Base-by-base conservation (phyloP, 2,888 invertebrate species). In the Plagodis pulveraria region DNA sequence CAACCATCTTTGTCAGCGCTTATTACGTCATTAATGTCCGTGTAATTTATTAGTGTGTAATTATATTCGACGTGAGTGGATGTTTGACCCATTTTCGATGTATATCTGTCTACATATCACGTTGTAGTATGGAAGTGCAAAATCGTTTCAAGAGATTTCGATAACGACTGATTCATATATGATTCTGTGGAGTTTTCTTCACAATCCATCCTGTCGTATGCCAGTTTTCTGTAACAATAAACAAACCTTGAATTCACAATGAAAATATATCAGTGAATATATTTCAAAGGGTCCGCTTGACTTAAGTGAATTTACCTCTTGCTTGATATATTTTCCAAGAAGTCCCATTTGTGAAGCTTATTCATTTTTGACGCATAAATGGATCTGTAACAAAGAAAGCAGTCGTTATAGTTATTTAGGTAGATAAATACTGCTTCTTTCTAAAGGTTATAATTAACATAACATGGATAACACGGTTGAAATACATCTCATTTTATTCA, bases 1-100 rank as follows among this genome's bases (percentile, higher is more conserved):
- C 91, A 92, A 35, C 72, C 86, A 50, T 83, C 94, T 86, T 76
- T 94, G 74, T 86, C 82, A 74, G 84, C 83, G 48, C 78, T 81
- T 57, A 78, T 75, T 63, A 80, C 72, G 35, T 86, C 83, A 62
- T 78, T 81, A 42, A 76, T 65, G 53, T 86, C 85, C 34, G 86
- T 79, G 56, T 81, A 84, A 76, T 91, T 91, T 59, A 78, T 68
- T 62, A 73, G 70, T 56, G 86, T 87, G 57, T 76, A 79, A 73
- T 89, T 91, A 50, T 78, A 73, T 65, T 78, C 77, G 57, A 79
- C 78, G 63, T 82, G 81, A 68, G 87, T 89, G 64, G 81, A 81
- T 63, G 83, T 76, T 74, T 90, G 90, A 69, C 89, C 91, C 91
- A 92, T 92, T 77, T 88, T 66, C 74, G 40, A 62, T 59, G 67